A percentile compares a stretch with the other conserved stretches of the same genome.
phyloP scores from a whole-genome alignment of 2,113 vertebrate species.

The Nesogale talazaci region DNA sequence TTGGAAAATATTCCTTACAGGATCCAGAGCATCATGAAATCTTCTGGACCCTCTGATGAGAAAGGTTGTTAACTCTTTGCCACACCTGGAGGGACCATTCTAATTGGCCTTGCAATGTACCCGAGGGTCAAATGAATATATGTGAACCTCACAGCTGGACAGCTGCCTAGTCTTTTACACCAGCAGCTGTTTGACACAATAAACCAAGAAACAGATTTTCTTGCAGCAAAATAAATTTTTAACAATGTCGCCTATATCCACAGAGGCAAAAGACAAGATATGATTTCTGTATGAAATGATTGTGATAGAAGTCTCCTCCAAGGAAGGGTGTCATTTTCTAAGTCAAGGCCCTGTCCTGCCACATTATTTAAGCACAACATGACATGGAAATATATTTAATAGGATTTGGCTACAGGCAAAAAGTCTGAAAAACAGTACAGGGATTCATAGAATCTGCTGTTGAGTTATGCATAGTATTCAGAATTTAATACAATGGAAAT shows the following conservation, averaged over 20 bases:
- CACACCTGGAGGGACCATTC: constrained; percentile 56
- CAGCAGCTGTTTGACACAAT: constrained; percentile 74
- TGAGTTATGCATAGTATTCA: constrained; percentile 71
- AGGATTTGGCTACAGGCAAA: constrained; percentile 67
- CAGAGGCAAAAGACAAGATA: constrained; percentile 48
- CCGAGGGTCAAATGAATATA: constrained; percentile 69
- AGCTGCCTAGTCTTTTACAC: constrained; percentile 33
- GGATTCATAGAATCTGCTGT: constrained; percentile 54
- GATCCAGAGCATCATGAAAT: constrained; percentile 58
- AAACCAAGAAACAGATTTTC: constrained; percentile 35
- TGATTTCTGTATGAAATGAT: not conserved
- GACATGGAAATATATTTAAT: constrained; percentile 76
- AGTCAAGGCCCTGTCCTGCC: constrained; percentile 61
- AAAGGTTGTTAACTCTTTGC: not conserved
- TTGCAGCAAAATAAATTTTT: constrained; percentile 79
- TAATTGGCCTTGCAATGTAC: constrained; percentile 65
- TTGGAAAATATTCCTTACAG: constrained; percentile 43
- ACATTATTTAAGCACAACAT: constrained; percentile 73
- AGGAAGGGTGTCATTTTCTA: constrained; percentile 58
- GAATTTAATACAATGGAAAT: constrained; percentile 71
- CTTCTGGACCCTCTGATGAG: not conserved
- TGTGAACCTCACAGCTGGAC: constrained; percentile 61
- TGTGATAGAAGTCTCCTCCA: constrained; percentile 55
- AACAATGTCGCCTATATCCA: constrained; percentile 70
- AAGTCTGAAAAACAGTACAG: constrained; percentile 65